Evolutionary conservation across 2,888 invertebrate genomes (phyloP), one percentile per base, ranked within the genome.

Genomic region (Lycaena phlaeas): DNA sequence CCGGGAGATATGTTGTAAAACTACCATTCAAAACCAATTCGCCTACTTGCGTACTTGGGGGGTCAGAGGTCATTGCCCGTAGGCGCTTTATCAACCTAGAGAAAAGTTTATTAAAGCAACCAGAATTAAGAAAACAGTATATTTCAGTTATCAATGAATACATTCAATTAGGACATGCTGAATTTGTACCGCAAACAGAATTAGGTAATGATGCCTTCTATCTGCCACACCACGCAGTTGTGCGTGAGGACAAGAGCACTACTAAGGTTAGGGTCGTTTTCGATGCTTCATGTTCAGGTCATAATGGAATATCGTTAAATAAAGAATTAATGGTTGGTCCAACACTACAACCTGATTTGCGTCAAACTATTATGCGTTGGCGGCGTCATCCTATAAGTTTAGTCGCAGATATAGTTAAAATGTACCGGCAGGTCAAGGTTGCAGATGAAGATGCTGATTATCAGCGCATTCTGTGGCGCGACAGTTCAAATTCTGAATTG

Each of bases 251-350:
- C n/a, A n/a, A n/a, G n/a, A n/a, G n/a, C n/a, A n/a, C n/a, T n/a
- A n/a, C n/a, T n/a, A n/a, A n/a, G n/a, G n/a, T n/a, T n/a, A n/a
- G n/a, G n/a, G n/a, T n/a, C n/a, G n/a, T n/a, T n/a, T n/a, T n/a
- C n/a, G n/a, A n/a, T n/a, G n/a, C n/a, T n/a, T n/a, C n/a, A n/a
- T n/a, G n/a, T n/a, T n/a, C n/a, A n/a, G n/a, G n/a, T n/a, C n/a
- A n/a, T n/a, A n/a, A n/a, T n/a, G n/a, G n/a, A n/a, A n/a, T n/a
- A n/a, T n/a, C n/a, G n/a, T n/a, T n/a, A n/a, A n/a, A n/a, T n/a
- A n/a, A n/a, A n/a, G n/a, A 29, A 40, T 27, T 59, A 10, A 25
- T 54, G 37, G 41, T 50, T 4, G 57, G 56, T n/a, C 52, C 57
- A 7, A 43, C 40, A 1, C 41, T 56, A 10, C 57, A 59, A 47